phyloP scores from a whole-genome alignment of 2,888 invertebrate genomes.

The Gymnosoma rotundatum region DNA sequence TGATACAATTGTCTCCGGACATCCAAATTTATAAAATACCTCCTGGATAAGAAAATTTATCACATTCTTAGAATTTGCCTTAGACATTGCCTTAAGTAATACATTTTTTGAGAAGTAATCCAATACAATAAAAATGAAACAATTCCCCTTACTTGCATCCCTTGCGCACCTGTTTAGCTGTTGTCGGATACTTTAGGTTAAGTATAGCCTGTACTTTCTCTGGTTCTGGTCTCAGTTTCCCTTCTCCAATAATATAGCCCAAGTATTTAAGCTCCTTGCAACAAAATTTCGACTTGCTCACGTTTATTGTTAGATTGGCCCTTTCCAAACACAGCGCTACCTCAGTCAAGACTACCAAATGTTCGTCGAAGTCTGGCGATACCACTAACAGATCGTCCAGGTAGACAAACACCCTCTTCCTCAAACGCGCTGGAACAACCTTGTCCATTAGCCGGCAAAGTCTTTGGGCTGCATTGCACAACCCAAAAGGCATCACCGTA shows the following conservation, averaged over 20 bases:
- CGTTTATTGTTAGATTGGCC: conserved; percentile 56
- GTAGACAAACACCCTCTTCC: conserved; percentile 58
- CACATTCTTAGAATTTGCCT: too few species aligned
- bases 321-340: conserved; percentile 36
- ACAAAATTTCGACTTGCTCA: conserved; percentile 56
- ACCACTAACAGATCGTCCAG: conserved; percentile 65
- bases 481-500: conserved; percentile 35
- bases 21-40: conserved; percentile 12
- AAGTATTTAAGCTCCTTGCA: conserved; percentile 60
- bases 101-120: too few species aligned
- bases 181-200: not conserved
- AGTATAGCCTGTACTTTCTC: not conserved
- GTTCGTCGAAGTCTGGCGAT: conserved; percentile 40
- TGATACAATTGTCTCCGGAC: not conserved
- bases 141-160: not conserved
- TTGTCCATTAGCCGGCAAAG: conserved; percentile 35
- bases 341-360: conserved; percentile 20
- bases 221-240: not conserved
- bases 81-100: too few species aligned
- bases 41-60: not conserved
- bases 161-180: conserved; percentile 6
- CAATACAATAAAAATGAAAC: too few species aligned
- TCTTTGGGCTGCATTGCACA: too few species aligned
- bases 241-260: conserved; percentile 9
- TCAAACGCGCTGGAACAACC: conserved; percentile 50